Conservation (phyloP, 2,113 vertebrate species). For the Sorex araneus region DNA sequence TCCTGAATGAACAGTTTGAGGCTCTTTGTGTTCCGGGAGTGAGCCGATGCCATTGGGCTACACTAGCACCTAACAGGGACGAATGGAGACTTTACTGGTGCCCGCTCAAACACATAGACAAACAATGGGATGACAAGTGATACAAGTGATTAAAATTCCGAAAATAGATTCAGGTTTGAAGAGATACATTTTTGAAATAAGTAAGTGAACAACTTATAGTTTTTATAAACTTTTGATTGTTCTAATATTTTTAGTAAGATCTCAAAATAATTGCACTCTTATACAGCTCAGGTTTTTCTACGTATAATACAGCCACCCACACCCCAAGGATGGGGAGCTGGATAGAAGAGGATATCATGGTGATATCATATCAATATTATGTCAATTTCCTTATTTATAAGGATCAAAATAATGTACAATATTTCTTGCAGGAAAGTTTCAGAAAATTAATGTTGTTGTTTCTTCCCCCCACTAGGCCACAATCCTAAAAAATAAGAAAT, state of each 20-base stretch:
- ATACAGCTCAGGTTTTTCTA: too few species aligned
- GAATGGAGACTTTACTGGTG: too few species aligned
- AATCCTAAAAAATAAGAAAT: not conserved
- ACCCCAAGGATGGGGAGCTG: too few species aligned
- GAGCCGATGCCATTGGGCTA: too few species aligned
- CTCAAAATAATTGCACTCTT: not conserved
- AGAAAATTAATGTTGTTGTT: slow-evolving; percentile 33
- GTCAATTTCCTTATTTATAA: slow-evolving; percentile 10
- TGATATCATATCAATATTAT: not conserved
- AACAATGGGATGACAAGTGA: too few species aligned
- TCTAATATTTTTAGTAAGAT: not conserved
- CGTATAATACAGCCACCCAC: too few species aligned
- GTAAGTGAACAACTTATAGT: slow-evolving; percentile 3
- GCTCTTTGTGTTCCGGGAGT: too few species aligned
- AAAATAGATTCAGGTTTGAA: not conserved
- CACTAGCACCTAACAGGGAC: too few species aligned
- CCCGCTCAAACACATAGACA: too few species aligned
- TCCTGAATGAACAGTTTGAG: too few species aligned
- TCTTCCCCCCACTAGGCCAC: too few species aligned
- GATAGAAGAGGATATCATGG: not conserved
- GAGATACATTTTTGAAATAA: slow-evolving; percentile 33
- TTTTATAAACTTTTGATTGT: not conserved
- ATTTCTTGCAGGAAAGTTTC: not conserved
- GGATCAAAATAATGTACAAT: not conserved
- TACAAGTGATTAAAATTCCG: not conserved